Evolutionary conservation across 2,797 vertebrate species (phyloP).

Genomic region (Pyrocephalus nanus): DNA sequence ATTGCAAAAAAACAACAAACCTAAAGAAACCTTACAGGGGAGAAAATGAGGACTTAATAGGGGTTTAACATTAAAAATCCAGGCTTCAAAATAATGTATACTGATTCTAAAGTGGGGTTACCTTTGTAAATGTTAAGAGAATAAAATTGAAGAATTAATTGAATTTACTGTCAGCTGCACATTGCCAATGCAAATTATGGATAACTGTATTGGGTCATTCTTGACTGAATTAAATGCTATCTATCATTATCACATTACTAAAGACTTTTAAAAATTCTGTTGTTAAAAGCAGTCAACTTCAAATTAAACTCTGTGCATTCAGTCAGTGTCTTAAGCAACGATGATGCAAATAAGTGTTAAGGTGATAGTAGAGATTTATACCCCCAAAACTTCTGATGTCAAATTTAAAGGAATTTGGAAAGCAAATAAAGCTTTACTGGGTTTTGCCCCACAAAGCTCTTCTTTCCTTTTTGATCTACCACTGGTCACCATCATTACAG

Average conservation of each 20-base stretch:
- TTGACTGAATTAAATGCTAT: slow-evolving; percentile 44
- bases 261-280: slow-evolving; percentile 31
- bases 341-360: not conserved
- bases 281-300: slow-evolving; percentile 51
- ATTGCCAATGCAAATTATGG: slow-evolving; percentile 36
- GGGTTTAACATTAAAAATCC: slow-evolving; percentile 16
- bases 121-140: slow-evolving; percentile 47
- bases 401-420: not conserved
- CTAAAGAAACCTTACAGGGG: not conserved
- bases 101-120: slow-evolving; percentile 39
- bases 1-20: not conserved
- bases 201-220: slow-evolving; percentile 29
- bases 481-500: not conserved
- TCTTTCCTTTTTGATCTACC: not conserved
- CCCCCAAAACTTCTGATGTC: not conserved
- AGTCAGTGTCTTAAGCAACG: not conserved
- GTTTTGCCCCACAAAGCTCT: not conserved
- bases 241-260: slow-evolving; percentile 57
- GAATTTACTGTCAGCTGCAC: slow-evolving; percentile 59
- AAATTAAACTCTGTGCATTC: slow-evolving; percentile 28
- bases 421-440: not conserved
- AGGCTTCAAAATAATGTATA: slow-evolving; percentile 36
- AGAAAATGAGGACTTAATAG: not conserved
- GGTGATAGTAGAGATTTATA: not conserved
- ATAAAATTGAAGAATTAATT: slow-evolving; percentile 48